phyloP scores from a whole-genome alignment of 2,797 vertebrate genomes.

The Lophius americanus region DNA sequence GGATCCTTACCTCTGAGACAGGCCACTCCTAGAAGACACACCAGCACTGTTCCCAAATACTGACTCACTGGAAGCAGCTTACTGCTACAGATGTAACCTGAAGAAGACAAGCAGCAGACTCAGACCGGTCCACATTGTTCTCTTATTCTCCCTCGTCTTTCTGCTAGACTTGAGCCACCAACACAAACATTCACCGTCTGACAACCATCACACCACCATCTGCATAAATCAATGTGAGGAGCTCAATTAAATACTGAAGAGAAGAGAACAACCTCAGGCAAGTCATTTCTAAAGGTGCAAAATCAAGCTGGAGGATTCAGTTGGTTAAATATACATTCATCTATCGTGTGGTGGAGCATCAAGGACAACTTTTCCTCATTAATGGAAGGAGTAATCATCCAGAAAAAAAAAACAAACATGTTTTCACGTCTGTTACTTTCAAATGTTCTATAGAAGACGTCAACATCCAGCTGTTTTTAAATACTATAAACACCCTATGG shows the following conservation, averaged over 20 bases:
- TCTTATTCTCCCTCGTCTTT: background rate
- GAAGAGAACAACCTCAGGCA: constrained; percentile 57
- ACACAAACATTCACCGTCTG: constrained; percentile 42
- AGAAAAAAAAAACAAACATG: background rate
- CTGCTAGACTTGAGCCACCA: constrained; percentile 18
- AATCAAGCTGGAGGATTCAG: constrained; percentile 45
- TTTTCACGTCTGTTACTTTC: constrained; percentile 16
- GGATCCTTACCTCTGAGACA: constrained; percentile 89
- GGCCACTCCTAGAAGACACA: constrained; percentile 89
- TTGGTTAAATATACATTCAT: constrained; percentile 63
- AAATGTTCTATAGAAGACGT: constrained; percentile 4
- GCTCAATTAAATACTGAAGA: constrained; percentile 56
- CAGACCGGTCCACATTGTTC: constrained; percentile 17
- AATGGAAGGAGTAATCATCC: constrained; percentile 16
- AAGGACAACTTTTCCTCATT: constrained; percentile 8
- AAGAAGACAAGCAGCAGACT: constrained; percentile 41
- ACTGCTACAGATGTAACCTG: constrained; percentile 90
- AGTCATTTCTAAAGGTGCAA: constrained; percentile 57
- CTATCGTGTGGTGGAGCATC: constrained; percentile 34
- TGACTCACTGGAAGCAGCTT: constrained; percentile 89
- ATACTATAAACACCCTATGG: too few species aligned
- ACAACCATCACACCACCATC: constrained; percentile 40
- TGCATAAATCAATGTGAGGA: constrained; percentile 63
- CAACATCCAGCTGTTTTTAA: background rate
- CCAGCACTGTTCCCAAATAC: constrained; percentile 86